These are phyloP conservation scores for Merodon equestris DNA, from an alignment of 2,888 invertebrate species.

Conservation along the genomic window DNA sequence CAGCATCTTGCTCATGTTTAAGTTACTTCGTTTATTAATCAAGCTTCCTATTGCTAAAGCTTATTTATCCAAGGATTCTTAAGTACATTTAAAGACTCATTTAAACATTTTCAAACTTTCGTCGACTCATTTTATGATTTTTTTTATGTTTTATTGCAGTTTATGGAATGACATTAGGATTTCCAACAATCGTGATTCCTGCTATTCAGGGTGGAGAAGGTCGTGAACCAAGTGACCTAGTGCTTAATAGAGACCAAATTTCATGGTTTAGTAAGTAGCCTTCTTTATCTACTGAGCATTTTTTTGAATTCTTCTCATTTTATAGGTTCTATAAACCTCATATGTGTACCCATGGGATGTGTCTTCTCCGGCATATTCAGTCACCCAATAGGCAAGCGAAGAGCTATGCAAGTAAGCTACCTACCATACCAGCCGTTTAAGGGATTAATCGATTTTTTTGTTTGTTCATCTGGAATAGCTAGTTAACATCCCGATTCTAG, in stretches of 20 bases:
- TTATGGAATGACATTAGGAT: slow-evolving; percentile 90
- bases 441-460: background rate
- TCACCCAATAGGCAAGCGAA: slow-evolving; percentile 85
- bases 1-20: too few relatives aligned
- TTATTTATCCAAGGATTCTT: too few relatives aligned
- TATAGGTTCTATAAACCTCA: slow-evolving; percentile 88
- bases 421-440: background rate
- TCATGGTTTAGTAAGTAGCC: slow-evolving; percentile 85
- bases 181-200: slow-evolving; percentile 89
- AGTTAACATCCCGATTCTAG: slow-evolving; percentile 86
- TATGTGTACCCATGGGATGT: slow-evolving; percentile 89
- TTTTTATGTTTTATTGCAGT: slow-evolving; percentile 76
- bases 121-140: background rate
- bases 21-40: too few relatives aligned
- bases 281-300: background rate
- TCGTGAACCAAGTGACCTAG: slow-evolving; percentile 78
- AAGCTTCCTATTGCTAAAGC: too few relatives aligned
- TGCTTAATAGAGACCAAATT: slow-evolving; percentile 82
- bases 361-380: slow-evolving; percentile 86
- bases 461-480: slow-evolving; percentile 73
- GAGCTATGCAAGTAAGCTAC: slow-evolving; percentile 85
- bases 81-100: too few relatives aligned
- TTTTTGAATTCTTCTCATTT: slow-evolving; percentile 21
- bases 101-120: too few relatives aligned
- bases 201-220: slow-evolving; percentile 82